Evolutionary conservation across 2,888 invertebrate genomes (phyloP).

Genomic region (Metallyticus violacea): DNA sequence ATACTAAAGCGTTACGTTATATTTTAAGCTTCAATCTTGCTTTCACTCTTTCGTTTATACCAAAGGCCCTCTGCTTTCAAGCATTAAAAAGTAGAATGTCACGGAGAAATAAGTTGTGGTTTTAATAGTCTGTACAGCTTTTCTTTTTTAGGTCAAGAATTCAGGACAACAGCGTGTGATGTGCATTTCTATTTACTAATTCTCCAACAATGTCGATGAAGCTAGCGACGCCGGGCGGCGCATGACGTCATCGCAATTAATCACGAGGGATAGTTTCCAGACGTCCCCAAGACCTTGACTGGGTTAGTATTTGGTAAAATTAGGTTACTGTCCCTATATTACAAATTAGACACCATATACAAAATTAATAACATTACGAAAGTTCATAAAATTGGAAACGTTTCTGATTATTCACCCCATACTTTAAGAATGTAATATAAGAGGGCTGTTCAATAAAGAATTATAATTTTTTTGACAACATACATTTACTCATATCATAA

Average conservation of each 20-base stretch:
- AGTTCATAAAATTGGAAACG: no score
- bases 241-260: background rate
- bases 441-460: no score
- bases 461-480: no score
- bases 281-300: background rate
- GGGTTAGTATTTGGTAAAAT: background rate
- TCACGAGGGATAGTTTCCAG: background rate
- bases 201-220: background rate
- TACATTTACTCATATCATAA: no score
- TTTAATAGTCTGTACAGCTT: background rate
- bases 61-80: background rate
- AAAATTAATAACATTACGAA: no score
- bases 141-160: background rate
- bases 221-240: background rate
- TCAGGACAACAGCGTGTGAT: background rate
- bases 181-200: background rate
- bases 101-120: background rate
- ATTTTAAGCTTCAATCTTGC: no score
- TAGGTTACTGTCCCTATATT: no score
- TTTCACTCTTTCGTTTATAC: no score
- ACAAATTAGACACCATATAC: no score
- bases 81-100: background rate
- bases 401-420: no score
- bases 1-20: no score
- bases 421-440: no score